These are phyloP conservation scores for Nerophis lumbriciformis DNA, from an alignment of 2,113 vertebrate genomes.

Conservation along the genomic window DNA sequence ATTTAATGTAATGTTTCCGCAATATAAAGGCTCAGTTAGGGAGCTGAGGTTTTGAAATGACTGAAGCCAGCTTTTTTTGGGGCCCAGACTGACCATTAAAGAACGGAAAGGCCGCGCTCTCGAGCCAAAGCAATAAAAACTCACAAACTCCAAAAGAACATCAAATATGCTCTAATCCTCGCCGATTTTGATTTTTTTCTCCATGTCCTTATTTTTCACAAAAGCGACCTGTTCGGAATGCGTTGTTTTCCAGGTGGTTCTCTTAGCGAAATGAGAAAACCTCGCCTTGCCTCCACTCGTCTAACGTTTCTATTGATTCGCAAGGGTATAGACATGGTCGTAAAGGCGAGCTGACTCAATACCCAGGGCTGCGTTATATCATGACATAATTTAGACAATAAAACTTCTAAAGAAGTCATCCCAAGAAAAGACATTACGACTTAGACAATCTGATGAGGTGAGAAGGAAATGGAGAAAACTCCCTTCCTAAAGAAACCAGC, in stretches of 20 bases:
- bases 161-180: conserved; percentile 76
- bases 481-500: conserved; percentile 46
- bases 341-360: conserved; percentile 60
- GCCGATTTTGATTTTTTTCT: conserved; percentile 55
- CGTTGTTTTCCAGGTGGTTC: conserved; percentile 75
- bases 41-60: conserved; percentile 72
- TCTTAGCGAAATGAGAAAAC: conserved; percentile 57
- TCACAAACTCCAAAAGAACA: conserved; percentile 71
- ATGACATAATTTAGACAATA: conserved; percentile 56
- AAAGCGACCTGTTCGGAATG: conserved; percentile 71
- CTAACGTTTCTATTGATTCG: conserved; percentile 63
- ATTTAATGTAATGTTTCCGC: conserved; percentile 81
- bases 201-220: conserved; percentile 67
- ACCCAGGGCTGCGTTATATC: conserved; percentile 58
- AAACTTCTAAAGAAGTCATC: conserved; percentile 31
- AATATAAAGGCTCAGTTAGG: conserved; percentile 67
- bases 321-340: conserved; percentile 44
- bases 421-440: conserved; percentile 31
- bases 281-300: conserved; percentile 53
- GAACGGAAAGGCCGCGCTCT: conserved; percentile 64
- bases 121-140: conserved; percentile 75
- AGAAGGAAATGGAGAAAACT: conserved; percentile 44
- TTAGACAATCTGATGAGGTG: conserved; percentile 54
- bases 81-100: conserved; percentile 76
- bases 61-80: conserved; percentile 65